Percentiles rank a stretch among this genome's conserved stretches.
phyloP scores from a whole-genome alignment of 2,888 invertebrate species.

The Mythimna loreyi region DNA sequence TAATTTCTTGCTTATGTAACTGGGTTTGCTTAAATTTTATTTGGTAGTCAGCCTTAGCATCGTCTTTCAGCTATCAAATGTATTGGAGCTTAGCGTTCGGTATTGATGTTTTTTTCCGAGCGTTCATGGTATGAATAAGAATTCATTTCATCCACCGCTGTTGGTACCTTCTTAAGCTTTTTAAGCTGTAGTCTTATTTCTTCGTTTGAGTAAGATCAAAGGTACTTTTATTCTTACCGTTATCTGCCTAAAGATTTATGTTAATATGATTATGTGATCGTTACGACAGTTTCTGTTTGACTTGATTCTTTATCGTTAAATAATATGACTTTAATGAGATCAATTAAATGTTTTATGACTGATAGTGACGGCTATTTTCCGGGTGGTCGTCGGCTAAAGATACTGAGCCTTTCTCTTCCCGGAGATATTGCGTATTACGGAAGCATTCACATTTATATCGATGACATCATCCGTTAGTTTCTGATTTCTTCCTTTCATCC shows the following conservation, averaged over 20 bases:
- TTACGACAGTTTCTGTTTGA: conserved; percentile 42
- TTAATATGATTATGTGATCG: conserved; percentile 38
- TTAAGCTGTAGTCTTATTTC: conserved; percentile 33
- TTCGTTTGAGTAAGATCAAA: conserved; percentile 32
- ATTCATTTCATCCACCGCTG: conserved; percentile 36
- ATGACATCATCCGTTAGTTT: conserved; percentile 5
- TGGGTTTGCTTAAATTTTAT: conserved; percentile 24
- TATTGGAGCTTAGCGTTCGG: conserved; percentile 22
- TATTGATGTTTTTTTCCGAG: conserved; percentile 45
- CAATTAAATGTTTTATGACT: conserved; percentile 35
- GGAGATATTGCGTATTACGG: conserved; percentile 7
- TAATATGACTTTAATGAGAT: conserved; percentile 39
- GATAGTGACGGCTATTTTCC: conserved; percentile 25
- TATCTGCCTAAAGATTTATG: conserved; percentile 42
- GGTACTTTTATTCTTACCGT: conserved; percentile 42
- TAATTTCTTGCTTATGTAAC: conserved; percentile 20
- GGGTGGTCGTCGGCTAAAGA: conserved; percentile 19
- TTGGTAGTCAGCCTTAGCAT: conserved; percentile 9
- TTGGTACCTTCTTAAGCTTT: conserved; percentile 27
- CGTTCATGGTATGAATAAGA: conserved; percentile 45
- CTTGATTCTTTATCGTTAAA: conserved; percentile 28
- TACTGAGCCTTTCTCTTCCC: conserved; percentile 31
- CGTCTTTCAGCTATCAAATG: conserved; percentile 31
- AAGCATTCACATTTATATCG: conserved; percentile 15
- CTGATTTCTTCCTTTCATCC: conserved; percentile 7